Evolutionary conservation across 2,888 invertebrate species (phyloP).

Genomic region (Philhelius pedissequus): DNA sequence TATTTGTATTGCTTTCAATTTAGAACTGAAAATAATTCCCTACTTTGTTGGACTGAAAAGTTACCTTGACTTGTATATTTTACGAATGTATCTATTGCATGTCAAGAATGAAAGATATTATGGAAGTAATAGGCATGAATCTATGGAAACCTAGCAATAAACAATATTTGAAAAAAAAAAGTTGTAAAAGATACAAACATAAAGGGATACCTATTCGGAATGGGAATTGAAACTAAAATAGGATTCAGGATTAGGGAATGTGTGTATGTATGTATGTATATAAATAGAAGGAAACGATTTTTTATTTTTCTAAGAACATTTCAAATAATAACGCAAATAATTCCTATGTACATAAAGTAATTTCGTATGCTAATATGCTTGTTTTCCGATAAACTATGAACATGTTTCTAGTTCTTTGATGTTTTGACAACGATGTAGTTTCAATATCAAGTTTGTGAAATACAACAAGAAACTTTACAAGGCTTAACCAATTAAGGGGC

Average conservation of each 20-base stretch:
- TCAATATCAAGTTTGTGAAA: too few relatives aligned
- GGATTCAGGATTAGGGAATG: background rate
- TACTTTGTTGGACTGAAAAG: background rate
- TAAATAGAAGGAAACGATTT: too few relatives aligned
- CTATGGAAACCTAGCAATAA: slow-evolving; percentile 56
- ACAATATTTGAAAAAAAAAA: slow-evolving; percentile 1
- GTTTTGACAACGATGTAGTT: too few relatives aligned
- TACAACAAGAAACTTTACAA: too few relatives aligned
- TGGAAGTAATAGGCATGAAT: slow-evolving; percentile 2
- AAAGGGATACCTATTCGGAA: background rate
- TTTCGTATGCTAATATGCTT: too few relatives aligned
- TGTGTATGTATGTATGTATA: too few relatives aligned
- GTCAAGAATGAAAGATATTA: slow-evolving; percentile 33
- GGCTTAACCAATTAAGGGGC: too few relatives aligned
- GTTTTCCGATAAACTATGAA: too few relatives aligned
- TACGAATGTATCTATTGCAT: slow-evolving; percentile 44
- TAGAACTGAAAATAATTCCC: slow-evolving; percentile 30
- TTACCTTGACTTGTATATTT: background rate
- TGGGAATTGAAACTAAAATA: background rate
- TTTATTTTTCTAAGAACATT: too few relatives aligned
- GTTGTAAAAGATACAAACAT: background rate
- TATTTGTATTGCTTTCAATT: slow-evolving; percentile 5
- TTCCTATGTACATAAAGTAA: too few relatives aligned
- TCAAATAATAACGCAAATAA: too few relatives aligned
- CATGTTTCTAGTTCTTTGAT: too few relatives aligned